Base-by-base conservation (phyloP, 1,140 invertebrate genomes). In the Drosophila grimshawi region DNA sequence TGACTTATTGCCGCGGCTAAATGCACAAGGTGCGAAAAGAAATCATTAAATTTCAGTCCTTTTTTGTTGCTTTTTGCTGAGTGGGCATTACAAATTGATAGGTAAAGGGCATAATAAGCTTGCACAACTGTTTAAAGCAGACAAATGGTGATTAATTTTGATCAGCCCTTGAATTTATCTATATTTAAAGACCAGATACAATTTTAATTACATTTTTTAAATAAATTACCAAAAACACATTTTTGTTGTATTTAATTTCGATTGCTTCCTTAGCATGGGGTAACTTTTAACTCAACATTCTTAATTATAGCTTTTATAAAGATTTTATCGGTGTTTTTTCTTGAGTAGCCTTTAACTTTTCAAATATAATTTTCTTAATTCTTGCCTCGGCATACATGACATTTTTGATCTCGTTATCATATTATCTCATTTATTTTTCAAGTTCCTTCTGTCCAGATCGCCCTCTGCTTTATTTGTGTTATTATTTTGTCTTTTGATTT, bases 401-500 rank as follows among this genome's bases (percentile, higher is more conserved):
- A 33, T 8, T 60, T 35, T 2, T 27, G 11, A n/a, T 43, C 41
- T 57, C 27, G 30, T 8, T n/a, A 30, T 3, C 19, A 30, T 43
- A 57, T 57, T 29, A 57, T 57, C 19, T 49, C 11, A 48, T 35
- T 60, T 48, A 30, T 27, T 60, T 57, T 60, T n/a, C 5, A 45
- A 46, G 8, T 27, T 57, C 0, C 3, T 8, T 19, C 19, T 3
- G 4, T 19, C 11, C 6, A 11, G 5, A 27, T 37, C 7, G 10
- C 32, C n/a, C 8, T 30, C 53, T 7, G 19, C 19, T 3, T n/a
- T 3, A 5, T 4, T 48, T 35, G 35, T 57, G 19, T 11, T 48
- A n/a, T 59, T 59, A 4, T 56, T 67, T 53, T 63, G 53, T 61
- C n/a, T 10, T 33, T 27, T 5, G 41, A 53, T 56, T 37, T 74